Conservation (phyloP, 2,888 invertebrate species). For the Lissocephala sabroskyi region DNA sequence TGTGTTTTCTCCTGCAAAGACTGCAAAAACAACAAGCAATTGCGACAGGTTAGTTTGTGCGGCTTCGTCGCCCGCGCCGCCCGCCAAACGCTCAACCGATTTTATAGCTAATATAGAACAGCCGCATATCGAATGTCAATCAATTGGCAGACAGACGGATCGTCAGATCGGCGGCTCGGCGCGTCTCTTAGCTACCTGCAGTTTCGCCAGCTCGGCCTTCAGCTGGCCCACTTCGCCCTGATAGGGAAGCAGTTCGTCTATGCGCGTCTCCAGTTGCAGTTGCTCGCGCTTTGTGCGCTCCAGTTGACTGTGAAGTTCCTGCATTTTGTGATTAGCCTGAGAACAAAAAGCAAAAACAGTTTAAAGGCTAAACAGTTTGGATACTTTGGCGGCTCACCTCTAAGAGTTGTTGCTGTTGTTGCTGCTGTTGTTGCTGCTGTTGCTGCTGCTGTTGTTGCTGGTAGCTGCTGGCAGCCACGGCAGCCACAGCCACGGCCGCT, state of each 20-base stretch:
- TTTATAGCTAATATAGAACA: conserved; percentile 28
- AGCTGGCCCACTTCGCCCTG: conserved; percentile 80
- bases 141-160: conserved; percentile 2
- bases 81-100: too few relatives aligned
- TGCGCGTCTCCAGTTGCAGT: conserved; percentile 76
- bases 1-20: conserved; percentile 70
- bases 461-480: conserved; percentile 61
- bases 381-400: conserved; percentile 39
- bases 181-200: conserved; percentile 76
- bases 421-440: conserved; percentile 34
- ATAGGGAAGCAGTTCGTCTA: conserved; percentile 78
- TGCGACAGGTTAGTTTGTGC: neutral
- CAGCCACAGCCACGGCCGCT: conserved; percentile 55
- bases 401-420: conserved; percentile 61
- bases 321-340: conserved; percentile 74
- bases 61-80: too few relatives aligned
- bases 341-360: neutral
- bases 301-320: conserved; percentile 77
- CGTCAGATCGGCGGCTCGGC: neutral
- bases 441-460: conserved; percentile 50
- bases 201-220: conserved; percentile 79
- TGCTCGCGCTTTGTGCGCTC: conserved; percentile 79
- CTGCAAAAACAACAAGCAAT: conserved; percentile 36
- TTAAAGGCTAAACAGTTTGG: too few relatives aligned
- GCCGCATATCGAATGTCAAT: conserved; percentile 56